These are phyloP conservation scores for Luffia ferchaultella DNA, from an alignment of 2,888 invertebrate genomes.

Conservation along the genomic window DNA sequence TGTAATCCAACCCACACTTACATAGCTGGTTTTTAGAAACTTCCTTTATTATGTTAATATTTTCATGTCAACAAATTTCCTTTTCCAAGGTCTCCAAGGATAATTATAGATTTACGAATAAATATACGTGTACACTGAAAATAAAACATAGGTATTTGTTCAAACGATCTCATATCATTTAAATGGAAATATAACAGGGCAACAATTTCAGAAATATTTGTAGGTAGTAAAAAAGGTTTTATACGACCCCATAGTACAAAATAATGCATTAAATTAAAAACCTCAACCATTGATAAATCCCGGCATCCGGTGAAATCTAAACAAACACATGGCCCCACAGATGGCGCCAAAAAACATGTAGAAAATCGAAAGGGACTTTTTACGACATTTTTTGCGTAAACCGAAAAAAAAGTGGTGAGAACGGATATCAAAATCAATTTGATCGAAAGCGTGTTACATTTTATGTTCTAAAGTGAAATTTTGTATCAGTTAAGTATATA, in stretches of 20 bases:
- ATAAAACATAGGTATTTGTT: too few relatives aligned
- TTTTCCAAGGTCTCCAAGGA: too few relatives aligned
- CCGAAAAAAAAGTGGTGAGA: constrained; percentile 48
- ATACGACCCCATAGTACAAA: background rate
- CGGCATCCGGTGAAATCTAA: constrained; percentile 55
- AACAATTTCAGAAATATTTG: too few relatives aligned
- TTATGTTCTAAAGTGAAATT: background rate
- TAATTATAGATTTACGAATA: too few relatives aligned
- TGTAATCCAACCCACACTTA: too few relatives aligned
- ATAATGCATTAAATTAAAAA: constrained; percentile 35
- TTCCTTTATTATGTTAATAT: too few relatives aligned
- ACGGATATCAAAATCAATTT: constrained; percentile 19
- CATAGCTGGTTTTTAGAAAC: too few relatives aligned
- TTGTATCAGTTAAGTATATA: too few relatives aligned
- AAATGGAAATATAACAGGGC: too few relatives aligned
- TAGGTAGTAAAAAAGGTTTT: background rate
- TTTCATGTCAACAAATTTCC: too few relatives aligned
- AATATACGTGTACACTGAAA: too few relatives aligned
- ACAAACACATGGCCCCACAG: constrained; percentile 56
- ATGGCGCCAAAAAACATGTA: constrained; percentile 45
- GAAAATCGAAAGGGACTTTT: constrained; percentile 63
- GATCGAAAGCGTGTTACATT: background rate
- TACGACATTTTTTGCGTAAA: constrained; percentile 25
- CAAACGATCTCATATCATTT: too few relatives aligned
- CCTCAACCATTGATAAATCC: constrained; percentile 31